A percentile compares a stretch with the other conserved stretches of the same genome.
phyloP scores from a whole-genome alignment of 2,113 vertebrate species.

The Lethenteron camtschaticum region DNA sequence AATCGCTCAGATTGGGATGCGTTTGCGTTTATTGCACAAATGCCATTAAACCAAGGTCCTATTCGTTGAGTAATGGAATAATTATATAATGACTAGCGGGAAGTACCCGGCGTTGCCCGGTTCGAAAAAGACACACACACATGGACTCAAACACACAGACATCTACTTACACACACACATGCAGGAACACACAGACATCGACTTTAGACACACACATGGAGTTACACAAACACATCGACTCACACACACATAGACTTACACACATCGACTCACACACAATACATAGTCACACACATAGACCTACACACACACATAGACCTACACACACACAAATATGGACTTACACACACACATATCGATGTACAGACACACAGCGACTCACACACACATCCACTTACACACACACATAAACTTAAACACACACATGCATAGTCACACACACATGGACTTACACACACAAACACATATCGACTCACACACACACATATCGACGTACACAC shows the following conservation, averaged over 20 bases:
- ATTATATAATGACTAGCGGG: too few species aligned
- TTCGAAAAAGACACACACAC: not conserved
- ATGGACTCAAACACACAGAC: not conserved
- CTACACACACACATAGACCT: not conserved
- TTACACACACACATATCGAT: not conserved
- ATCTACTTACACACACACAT: not conserved
- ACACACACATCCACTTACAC: not conserved
- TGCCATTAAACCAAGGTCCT: too few species aligned
- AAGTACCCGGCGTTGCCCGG: too few species aligned
- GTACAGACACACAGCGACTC: not conserved
- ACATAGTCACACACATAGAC: not conserved
- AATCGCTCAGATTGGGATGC: too few species aligned
- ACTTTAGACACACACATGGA: not conserved
- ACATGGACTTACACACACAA: not conserved
- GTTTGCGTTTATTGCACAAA: too few species aligned
- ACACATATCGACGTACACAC: not conserved
- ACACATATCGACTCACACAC: slow-evolving; percentile 1
- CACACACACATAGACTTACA: not conserved
- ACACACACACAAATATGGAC: not conserved
- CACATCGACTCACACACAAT: not conserved
- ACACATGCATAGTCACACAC: not conserved
- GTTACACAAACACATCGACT: not conserved
- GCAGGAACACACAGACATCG: not conserved
- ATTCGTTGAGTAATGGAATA: too few species aligned
- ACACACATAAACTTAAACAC: not conserved